Conservation (phyloP, 2,113 vertebrate species). For the Amphiprion percula region DNA sequence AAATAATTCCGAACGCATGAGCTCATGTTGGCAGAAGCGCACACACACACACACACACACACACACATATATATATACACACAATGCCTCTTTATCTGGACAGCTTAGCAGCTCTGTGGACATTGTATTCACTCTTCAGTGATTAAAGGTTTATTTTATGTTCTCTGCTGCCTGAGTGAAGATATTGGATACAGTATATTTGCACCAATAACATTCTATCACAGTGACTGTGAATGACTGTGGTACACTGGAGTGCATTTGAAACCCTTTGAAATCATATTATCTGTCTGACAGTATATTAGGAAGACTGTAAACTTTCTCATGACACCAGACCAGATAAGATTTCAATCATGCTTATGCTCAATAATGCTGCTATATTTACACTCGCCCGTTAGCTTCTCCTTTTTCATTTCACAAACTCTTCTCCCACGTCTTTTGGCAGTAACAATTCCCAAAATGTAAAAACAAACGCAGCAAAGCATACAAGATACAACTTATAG, state of each 20-base stretch:
- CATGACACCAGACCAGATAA: slow-evolving; percentile 39
- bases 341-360: slow-evolving; percentile 34
- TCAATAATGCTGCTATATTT: slow-evolving; percentile 10
- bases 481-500: neutral
- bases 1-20: neutral
- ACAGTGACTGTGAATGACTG: slow-evolving; percentile 17
- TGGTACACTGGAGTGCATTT: slow-evolving; percentile 25
- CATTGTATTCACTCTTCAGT: slow-evolving; percentile 32
- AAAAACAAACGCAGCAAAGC: slow-evolving; percentile 18
- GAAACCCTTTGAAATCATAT: slow-evolving; percentile 45
- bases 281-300: slow-evolving; percentile 43
- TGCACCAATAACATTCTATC: slow-evolving; percentile 35
- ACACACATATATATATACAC: neutral
- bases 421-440: neutral
- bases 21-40: neutral
- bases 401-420: neutral
- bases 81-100: slow-evolving; percentile 17
- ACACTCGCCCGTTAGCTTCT: neutral
- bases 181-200: slow-evolving; percentile 46
- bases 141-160: slow-evolving; percentile 63
- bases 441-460: neutral
- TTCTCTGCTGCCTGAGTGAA: slow-evolving; percentile 36
- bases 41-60: neutral
- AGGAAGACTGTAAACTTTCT: slow-evolving; percentile 32
- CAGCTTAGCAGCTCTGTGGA: slow-evolving; percentile 46